Evolutionary conservation across 2,797 vertebrate species (phyloP), one percentile per base, ranked within the genome.

Genomic region (Eidolon dupreanum): DNA sequence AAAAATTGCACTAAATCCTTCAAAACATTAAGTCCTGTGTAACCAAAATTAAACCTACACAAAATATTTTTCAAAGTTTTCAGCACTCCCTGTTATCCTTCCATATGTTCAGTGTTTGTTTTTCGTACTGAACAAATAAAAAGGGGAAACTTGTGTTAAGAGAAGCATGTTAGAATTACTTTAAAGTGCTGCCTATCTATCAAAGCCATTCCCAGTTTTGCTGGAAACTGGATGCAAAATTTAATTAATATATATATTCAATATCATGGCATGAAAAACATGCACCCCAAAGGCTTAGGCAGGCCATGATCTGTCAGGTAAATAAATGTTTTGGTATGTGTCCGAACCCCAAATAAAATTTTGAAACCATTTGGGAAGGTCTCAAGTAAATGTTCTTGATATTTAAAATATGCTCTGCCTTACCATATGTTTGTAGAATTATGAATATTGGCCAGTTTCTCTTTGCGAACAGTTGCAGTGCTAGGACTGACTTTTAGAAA

Each of bases 371-470:
- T 95, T 98, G 96, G 94, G 93, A 95, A 97, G 96, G 97, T 97
- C 97, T 98, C 65, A 33, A 97, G 95, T 86, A 95, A 97, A 88
- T 96, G 95, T 97, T 98, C 97, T 93, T 97, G 97, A 90, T 98
- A 98, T 98, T 98, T 98, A 96, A 97, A 97, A 96, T 95, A 96
- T 93, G 93, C 90, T 97, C 96, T 97, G 96, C 89, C 90, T 97
- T 95, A 96, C 97, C 97, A 98, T 98, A 97, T 98, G 97, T 85
- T 96, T 96, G 93, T 95, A 97, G 97, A 97, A 97, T 96, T 96
- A 94, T 90, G 97, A 97, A 98, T 94, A 98, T 97, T 97, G 97
- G 97, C 97, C 97, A 97, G 95, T 98, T 96, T 97, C 95, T 96
- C 96, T 94, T 91, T 88, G 97, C 38, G 97, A 98, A 98, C 97